These are phyloP conservation scores for Taurulus bubalis DNA, from an alignment of 2,113 vertebrate species.

Conservation along the genomic window DNA sequence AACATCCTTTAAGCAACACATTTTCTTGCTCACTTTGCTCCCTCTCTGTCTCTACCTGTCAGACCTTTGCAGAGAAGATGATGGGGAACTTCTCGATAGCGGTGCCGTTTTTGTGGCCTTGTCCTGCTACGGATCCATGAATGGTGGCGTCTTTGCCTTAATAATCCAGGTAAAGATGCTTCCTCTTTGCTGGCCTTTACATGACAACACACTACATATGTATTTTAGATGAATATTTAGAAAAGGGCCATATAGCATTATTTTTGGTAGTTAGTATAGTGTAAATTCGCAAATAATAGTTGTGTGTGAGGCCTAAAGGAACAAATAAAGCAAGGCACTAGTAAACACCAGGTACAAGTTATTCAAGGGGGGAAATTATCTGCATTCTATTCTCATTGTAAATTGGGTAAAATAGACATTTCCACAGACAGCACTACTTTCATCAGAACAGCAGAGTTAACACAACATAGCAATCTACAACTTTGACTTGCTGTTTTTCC, in stretches of 20 bases:
- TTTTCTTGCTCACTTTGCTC: neutral
- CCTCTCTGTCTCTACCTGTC: slow-evolving; percentile 15
- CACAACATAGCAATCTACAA: no score
- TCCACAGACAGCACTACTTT: no score
- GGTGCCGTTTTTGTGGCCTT: slow-evolving; percentile 94
- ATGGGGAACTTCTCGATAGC: slow-evolving; percentile 91
- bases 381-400: no score
- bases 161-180: slow-evolving; percentile 88
- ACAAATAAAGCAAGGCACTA: neutral
- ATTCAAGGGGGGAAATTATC: no score
- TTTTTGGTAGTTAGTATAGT: neutral
- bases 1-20: neutral
- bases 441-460: no score
- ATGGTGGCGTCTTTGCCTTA: slow-evolving; percentile 91
- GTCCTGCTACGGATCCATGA: slow-evolving; percentile 97
- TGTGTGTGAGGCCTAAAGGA: neutral
- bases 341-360: neutral
- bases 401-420: no score
- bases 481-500: no score
- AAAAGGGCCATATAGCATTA: no score
- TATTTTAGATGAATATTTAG: neutral
- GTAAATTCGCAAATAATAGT: neutral
- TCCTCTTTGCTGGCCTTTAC: no score
- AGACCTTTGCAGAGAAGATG: slow-evolving; percentile 94
- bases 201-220: neutral